phyloP scores from a whole-genome alignment of 1,140 invertebrate species.

The Brachionus angularis region DNA sequence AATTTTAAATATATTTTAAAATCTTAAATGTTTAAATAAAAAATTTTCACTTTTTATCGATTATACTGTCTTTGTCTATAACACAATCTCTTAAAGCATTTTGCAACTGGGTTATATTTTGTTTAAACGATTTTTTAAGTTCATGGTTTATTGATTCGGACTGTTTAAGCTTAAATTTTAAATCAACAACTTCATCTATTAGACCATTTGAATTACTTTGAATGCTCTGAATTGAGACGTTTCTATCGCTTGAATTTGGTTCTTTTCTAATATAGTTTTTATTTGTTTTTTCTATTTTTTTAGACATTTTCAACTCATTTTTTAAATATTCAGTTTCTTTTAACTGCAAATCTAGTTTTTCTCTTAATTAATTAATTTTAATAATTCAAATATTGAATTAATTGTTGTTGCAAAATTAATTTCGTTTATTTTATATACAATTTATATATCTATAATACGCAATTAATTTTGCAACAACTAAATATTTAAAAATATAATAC shows the following conservation, averaged over 20 bases:
- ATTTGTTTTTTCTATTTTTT: background rate
- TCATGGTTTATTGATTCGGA: background rate
- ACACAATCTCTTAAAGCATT: background rate
- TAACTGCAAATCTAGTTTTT: background rate
- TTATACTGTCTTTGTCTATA: constrained; percentile 8
- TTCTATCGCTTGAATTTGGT: too few species aligned
- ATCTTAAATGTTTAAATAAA: too few species aligned
- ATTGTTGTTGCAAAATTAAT: background rate
- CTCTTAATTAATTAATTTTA: background rate
- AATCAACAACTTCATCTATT: background rate
- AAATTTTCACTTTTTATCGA: background rate
- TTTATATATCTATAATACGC: too few species aligned
- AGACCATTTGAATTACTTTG: background rate
- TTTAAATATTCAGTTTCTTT: constrained; percentile 28
- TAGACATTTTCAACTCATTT: background rate
- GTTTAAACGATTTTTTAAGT: background rate
- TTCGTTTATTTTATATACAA: too few species aligned
- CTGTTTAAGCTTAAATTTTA: background rate
- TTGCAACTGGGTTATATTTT: background rate
- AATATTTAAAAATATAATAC: background rate
- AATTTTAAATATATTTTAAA: too few species aligned
- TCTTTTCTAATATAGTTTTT: background rate
- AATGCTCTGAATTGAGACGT: too few species aligned
- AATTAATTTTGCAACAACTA: too few species aligned
- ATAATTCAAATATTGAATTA: background rate